phyloP scores from a whole-genome alignment of 2,797 vertebrate species.

The Hydrolagus colliei region DNA sequence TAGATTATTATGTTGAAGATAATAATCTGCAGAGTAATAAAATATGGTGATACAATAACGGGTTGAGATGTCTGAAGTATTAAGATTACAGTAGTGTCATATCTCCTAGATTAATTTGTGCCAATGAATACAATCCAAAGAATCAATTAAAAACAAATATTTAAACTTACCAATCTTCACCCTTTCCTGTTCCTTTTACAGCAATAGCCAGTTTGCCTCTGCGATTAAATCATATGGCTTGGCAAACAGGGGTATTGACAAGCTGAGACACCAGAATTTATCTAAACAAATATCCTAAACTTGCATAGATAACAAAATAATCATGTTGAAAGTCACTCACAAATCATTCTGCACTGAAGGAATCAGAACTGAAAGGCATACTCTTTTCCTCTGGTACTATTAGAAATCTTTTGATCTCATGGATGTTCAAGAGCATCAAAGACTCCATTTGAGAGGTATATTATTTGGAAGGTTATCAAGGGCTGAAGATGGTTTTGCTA shows the following conservation, averaged over 20 bases:
- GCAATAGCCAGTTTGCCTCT: too few species aligned
- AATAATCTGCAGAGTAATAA: background rate
- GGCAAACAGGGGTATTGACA: background rate
- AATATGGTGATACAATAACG: background rate
- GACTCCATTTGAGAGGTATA: conserved; percentile 2
- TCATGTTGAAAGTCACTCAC: background rate
- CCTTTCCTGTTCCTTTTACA: background rate
- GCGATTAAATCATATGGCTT: background rate
- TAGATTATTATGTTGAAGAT: too few species aligned
- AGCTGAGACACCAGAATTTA: background rate
- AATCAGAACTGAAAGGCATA: background rate
- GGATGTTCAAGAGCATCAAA: background rate
- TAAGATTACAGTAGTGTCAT: too few species aligned
- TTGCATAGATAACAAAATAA: background rate
- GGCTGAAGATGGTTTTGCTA: background rate
- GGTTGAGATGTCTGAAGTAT: background rate
- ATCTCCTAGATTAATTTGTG: too few species aligned
- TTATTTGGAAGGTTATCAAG: background rate
- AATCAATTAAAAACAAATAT: too few species aligned
- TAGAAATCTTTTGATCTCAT: background rate
- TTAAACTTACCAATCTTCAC: background rate
- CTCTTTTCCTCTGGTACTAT: background rate
- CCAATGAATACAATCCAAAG: too few species aligned
- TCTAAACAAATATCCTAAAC: too few species aligned
- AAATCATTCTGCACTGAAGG: conserved; percentile 2